Percentiles rank a stretch among this genome's conserved stretches.
These are phyloP conservation scores for Oscheius myriophilus DNA, from an alignment of 2,888 invertebrate genomes.

Conservation along the genomic window DNA sequence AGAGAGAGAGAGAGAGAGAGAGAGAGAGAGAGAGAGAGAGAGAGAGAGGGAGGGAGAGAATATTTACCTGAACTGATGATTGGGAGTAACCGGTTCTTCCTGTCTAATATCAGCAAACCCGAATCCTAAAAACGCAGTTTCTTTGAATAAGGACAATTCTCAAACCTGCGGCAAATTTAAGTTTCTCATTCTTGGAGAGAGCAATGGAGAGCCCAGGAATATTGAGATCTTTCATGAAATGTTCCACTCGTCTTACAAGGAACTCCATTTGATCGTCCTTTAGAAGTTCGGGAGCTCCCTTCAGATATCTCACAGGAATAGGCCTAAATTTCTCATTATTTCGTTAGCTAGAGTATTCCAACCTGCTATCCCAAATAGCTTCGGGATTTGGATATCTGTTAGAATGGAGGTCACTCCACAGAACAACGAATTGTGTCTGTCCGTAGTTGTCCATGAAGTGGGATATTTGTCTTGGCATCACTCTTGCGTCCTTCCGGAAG, in stretches of 20 bases:
- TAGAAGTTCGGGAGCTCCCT: conserved; percentile 58
- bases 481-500: conserved; percentile 43
- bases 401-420: conserved; percentile 66
- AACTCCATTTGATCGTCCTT: conserved; percentile 62
- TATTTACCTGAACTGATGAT: conserved; percentile 61
- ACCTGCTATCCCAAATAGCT: conserved; percentile 61
- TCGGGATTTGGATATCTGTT: conserved; percentile 64
- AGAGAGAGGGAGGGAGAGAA: background rate
- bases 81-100: conserved; percentile 63
- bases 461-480: conserved; percentile 63
- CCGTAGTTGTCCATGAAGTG: conserved; percentile 59
- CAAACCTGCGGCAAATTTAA: conserved; percentile 69
- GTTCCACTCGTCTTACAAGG: conserved; percentile 61
- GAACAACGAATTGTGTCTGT: conserved; percentile 56
- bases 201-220: conserved; percentile 70
- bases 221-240: conserved; percentile 68
- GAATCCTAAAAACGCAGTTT: conserved; percentile 51
- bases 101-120: conserved; percentile 66
- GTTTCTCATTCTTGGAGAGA: conserved; percentile 65
- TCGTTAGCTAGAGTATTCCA: background rate
- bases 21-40: no score
- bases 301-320: conserved; percentile 54
- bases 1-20: no score
- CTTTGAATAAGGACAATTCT: background rate
- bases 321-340: conserved; percentile 36